Percentiles rank a stretch among this genome's conserved stretches.
Conservation (phyloP, 1,140 invertebrate genomes). For the Heliconius hewitsoni region DNA sequence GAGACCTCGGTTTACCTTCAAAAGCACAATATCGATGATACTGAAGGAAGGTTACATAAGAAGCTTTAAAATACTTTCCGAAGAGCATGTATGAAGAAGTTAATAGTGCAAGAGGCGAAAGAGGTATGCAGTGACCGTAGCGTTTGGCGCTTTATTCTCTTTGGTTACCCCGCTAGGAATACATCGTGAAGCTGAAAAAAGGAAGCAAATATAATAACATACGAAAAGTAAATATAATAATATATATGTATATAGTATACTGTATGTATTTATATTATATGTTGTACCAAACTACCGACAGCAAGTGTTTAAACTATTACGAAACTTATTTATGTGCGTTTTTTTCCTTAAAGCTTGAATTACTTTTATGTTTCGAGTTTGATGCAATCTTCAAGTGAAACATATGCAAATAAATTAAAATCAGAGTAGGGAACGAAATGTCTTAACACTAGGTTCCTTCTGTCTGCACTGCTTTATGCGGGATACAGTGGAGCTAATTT, state of each 20-base stretch:
- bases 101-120: too few species aligned
- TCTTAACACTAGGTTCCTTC: neutral
- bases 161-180: too few species aligned
- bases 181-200: neutral
- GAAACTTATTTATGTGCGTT: neutral
- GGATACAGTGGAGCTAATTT: neutral
- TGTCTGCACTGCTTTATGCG: neutral
- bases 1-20: too few species aligned
- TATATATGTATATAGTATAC: neutral
- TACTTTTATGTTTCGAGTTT: neutral
- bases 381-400: neutral
- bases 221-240: neutral
- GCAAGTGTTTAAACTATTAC: slow-evolving; percentile 4
- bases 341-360: slow-evolving; percentile 12
- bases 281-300: neutral
- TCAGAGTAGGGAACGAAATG: too few species aligned
- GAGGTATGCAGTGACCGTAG: too few species aligned
- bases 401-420: neutral
- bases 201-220: neutral
- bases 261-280: neutral
- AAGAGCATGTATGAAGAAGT: too few species aligned
- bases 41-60: too few species aligned
- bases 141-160: too few species aligned
- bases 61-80: too few species aligned
- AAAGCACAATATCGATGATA: too few species aligned